A percentile compares a stretch with the other conserved stretches of the same genome.
These are phyloP conservation scores for Pachyuromys duprasi DNA, from an alignment of 2,797 vertebrate species.

Conservation along the genomic window DNA sequence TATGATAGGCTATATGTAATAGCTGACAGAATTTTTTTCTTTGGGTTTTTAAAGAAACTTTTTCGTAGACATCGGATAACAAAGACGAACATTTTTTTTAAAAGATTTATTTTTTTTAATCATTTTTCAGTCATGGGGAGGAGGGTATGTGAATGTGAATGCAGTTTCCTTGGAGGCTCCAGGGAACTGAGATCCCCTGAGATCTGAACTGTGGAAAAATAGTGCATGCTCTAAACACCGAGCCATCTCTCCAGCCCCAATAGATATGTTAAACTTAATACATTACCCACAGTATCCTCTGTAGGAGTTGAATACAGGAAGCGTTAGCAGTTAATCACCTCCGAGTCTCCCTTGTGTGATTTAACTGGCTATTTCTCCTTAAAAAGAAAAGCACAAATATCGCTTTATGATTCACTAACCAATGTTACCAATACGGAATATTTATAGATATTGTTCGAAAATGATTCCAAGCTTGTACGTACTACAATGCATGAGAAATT, in stretches of 20 bases:
- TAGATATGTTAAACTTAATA: not conserved
- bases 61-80: slow-evolving; percentile 1
- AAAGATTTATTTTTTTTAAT: not conserved
- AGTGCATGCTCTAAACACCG: not conserved
- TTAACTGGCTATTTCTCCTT: not conserved
- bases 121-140: not conserved
- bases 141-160: not conserved
- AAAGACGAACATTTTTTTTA: not conserved
- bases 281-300: not conserved
- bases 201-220: not conserved
- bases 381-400: not conserved
- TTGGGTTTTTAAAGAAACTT: slow-evolving; percentile 45
- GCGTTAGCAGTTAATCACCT: slow-evolving; percentile 37
- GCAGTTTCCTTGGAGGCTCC: not conserved
- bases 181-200: not conserved
- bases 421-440: not conserved
- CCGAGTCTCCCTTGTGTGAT: not conserved
- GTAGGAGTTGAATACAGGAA: slow-evolving; percentile 42
- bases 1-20: not conserved
- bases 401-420: not conserved
- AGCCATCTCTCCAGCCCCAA: not conserved
- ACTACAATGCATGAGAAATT: not conserved
- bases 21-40: slow-evolving; percentile 15
- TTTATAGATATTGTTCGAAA: not conserved
- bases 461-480: not conserved